Evolutionary conservation across 2,113 vertebrate genomes (phyloP), one percentile per base, ranked within the genome.

Genomic region (Corvus moneduloides): DNA sequence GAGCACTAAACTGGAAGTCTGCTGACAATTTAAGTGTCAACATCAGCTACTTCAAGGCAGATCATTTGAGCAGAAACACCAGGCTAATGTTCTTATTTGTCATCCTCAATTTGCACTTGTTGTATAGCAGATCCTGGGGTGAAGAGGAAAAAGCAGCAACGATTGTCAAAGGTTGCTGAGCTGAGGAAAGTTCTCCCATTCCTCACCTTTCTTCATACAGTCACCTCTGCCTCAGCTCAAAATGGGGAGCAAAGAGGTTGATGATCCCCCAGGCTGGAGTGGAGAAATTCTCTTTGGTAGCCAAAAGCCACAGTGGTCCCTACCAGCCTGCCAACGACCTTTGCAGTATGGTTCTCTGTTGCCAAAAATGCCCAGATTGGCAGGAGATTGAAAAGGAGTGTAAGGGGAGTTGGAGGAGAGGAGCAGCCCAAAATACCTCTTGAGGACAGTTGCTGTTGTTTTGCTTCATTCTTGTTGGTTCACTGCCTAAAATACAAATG

Each of bases 21-120:
- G 95, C 92, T 95, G 96, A 96, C 95, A 96, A 97, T 96, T 94
- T 91, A 96, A 96, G 80, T 89, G 94, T 96, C 96, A 93, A 62
- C 94, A 92, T 96, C 80, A 94, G 69, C 94, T 93, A 93, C 90
- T 96, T 92, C 93, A 95, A 72, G 90, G 77, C 13, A 0, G 58
- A 93, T 87, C 73, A 76, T 87, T 82, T 93, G 87, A 96, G 69
- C 80, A 93, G 86, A 89, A 96, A 89, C 80, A 84, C 66, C 62
- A 94, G 63, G 39, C 80, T 92, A 87, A 96, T 96, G 74, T 76
- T 96, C 94, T 46, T 89, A 89, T 97, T 96, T 96, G 94, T 96
- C 96, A 92, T 91, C 54, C 66, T 90, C 84, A 96, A 89, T 97
- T 97, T 95, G 54, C 84, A 66, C 73, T 92, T 94, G 66, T 35